Conservation (phyloP, 2,888 invertebrate genomes). For the Cephus rjabovi region DNA sequence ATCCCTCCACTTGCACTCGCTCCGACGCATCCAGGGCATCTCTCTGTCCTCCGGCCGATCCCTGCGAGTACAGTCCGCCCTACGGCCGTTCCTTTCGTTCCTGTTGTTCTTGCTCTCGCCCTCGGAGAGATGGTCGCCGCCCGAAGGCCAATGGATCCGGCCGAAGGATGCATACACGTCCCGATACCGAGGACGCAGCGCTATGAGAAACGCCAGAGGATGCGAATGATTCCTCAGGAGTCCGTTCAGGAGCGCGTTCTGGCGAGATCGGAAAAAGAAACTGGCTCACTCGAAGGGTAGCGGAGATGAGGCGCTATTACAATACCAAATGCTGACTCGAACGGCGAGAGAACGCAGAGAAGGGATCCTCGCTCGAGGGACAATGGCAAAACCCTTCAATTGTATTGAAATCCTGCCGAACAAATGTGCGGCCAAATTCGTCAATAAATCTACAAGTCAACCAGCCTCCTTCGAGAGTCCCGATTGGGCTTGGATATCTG, state of each 20-base stretch:
- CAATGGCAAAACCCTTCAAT: constrained; percentile 56
- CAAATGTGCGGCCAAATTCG: constrained; percentile 60
- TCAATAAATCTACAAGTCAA: constrained; percentile 61
- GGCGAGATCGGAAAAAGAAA: constrained; percentile 5
- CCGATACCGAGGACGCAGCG: constrained; percentile 9
- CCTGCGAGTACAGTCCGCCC: neutral
- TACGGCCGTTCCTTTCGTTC: constrained; percentile 1
- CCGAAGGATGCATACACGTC: constrained; percentile 26
- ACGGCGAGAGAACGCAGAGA: constrained; percentile 2
- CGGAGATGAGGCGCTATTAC: constrained; percentile 43
- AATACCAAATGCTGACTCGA: constrained; percentile 49
- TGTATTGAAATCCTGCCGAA: constrained; percentile 58
- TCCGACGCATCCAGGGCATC: neutral
- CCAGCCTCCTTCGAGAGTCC: constrained; percentile 25
- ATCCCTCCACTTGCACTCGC: constrained; percentile 20
- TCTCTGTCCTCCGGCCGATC: neutral
- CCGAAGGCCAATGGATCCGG: constrained; percentile 21
- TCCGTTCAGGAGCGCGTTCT: neutral
- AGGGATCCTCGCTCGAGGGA: constrained; percentile 36
- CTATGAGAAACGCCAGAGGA: neutral
- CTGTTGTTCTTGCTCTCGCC: constrained; percentile 1
- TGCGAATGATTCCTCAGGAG: neutral
- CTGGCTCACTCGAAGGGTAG: constrained; percentile 7
- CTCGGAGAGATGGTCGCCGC: constrained; percentile 9
- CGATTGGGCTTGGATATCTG: constrained; percentile 1